Conservation (phyloP, 1,140 invertebrate species). For the Sipha flava region DNA sequence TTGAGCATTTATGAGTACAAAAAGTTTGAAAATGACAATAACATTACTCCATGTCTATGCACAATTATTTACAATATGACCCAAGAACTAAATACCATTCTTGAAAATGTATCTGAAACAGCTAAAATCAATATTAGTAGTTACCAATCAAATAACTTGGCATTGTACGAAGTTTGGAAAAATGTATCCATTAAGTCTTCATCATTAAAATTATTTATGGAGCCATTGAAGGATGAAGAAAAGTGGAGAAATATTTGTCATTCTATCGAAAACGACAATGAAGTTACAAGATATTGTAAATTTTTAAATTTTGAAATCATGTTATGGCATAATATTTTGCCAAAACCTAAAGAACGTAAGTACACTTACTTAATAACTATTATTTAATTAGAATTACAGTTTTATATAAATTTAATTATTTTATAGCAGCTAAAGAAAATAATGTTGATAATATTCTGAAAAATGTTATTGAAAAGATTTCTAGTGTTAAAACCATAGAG, state of each 20-base stretch:
- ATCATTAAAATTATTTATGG: neutral
- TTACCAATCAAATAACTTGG: neutral
- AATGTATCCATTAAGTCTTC: neutral
- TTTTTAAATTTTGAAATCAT: conserved; percentile 9
- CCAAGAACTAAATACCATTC: neutral
- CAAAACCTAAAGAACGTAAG: neutral
- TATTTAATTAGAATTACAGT: too few species aligned
- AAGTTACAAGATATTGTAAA: neutral
- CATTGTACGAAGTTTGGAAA: neutral
- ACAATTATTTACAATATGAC: neutral
- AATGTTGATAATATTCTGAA: neutral
- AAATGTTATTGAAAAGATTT: neutral
- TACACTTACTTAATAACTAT: too few species aligned
- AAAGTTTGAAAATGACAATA: neutral
- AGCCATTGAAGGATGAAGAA: neutral
- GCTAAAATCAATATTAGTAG: neutral
- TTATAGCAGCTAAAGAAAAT: neutral
- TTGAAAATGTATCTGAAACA: neutral
- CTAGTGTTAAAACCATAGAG: too few species aligned
- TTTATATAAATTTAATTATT: too few species aligned
- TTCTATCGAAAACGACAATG: neutral
- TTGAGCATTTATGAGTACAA: neutral
- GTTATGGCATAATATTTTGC: neutral
- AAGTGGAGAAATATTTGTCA: neutral
- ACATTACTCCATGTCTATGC: neutral